These are phyloP conservation scores for Chymomyza amoena DNA, from an alignment of 2,888 invertebrate genomes.

Conservation along the genomic window DNA sequence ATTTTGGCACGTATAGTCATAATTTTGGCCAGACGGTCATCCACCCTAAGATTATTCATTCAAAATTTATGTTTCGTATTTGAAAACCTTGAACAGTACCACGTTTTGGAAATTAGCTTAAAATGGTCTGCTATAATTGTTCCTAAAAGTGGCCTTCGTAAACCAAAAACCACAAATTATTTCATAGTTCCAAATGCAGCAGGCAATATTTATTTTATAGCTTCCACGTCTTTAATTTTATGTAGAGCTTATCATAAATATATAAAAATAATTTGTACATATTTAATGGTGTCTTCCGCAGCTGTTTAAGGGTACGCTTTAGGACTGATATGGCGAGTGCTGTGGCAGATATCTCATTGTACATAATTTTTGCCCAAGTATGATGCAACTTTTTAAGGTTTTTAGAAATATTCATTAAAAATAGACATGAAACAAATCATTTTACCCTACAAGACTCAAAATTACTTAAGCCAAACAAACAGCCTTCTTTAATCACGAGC, in stretches of 20 bases:
- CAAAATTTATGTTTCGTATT: not conserved
- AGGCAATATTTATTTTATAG: not conserved
- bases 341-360: no score
- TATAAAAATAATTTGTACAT: no score
- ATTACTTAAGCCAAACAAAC: no score
- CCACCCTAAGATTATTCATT: not conserved
- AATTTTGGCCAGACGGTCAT: not conserved
- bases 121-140: not conserved
- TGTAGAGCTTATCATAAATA: not conserved
- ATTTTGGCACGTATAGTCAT: not conserved
- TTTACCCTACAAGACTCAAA: no score
- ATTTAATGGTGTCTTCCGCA: no score
- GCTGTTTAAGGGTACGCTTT: no score
- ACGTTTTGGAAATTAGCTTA: not conserved
- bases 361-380: no score
- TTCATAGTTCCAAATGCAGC: not conserved
- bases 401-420: no score
- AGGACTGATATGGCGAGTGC: no score
- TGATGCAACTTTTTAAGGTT: no score
- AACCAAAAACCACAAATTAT: not conserved
- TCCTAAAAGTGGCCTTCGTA: not conserved
- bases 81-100: not conserved
- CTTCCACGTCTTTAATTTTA: not conserved
- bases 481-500: no score
- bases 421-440: no score